Percentiles rank a stretch among this genome's conserved stretches.
Evolutionary conservation across 2,797 vertebrate species (phyloP).

Genomic region (Myoxocephalus aenaeus): DNA sequence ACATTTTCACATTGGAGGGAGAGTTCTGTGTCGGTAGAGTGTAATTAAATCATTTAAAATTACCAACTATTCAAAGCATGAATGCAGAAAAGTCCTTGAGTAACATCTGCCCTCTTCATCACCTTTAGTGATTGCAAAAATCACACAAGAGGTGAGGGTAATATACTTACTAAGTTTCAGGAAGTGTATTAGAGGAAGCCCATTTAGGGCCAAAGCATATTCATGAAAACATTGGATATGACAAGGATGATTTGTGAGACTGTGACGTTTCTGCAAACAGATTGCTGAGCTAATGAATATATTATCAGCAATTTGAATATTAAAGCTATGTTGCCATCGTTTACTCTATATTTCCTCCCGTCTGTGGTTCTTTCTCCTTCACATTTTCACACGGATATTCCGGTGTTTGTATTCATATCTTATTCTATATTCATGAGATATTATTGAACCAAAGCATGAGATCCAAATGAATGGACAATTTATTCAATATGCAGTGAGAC

Average conservation of each 20-base stretch:
- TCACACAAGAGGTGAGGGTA: constrained; percentile 3
- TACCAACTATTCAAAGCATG: constrained; percentile 17
- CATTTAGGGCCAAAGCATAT: constrained; percentile 27
- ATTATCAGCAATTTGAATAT: constrained; percentile 20
- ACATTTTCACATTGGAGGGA: background rate
- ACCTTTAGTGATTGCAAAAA: constrained; percentile 21
- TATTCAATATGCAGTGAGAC: constrained; percentile 71
- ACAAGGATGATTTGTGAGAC: constrained; percentile 22
- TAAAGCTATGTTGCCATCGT: constrained; percentile 2
- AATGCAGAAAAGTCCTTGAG: constrained; percentile 51
- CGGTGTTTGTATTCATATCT: constrained; percentile 66
- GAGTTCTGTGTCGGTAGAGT: background rate
- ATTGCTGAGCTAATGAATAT: constrained; percentile 29
- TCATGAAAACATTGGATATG: background rate
- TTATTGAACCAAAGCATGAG: constrained; percentile 65
- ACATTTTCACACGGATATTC: constrained; percentile 41
- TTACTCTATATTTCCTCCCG: constrained; percentile 7
- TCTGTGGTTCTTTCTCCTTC: background rate
- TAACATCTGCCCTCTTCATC: constrained; percentile 48
- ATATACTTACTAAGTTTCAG: background rate
- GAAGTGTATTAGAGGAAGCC: constrained; percentile 8
- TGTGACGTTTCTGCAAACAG: constrained; percentile 7
- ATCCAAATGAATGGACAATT: constrained; percentile 70
- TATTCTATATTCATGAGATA: constrained; percentile 67
- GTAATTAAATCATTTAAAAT: constrained; percentile 5